phyloP scores from a whole-genome alignment of 2,113 vertebrate genomes.

The Ameiurus melas region DNA sequence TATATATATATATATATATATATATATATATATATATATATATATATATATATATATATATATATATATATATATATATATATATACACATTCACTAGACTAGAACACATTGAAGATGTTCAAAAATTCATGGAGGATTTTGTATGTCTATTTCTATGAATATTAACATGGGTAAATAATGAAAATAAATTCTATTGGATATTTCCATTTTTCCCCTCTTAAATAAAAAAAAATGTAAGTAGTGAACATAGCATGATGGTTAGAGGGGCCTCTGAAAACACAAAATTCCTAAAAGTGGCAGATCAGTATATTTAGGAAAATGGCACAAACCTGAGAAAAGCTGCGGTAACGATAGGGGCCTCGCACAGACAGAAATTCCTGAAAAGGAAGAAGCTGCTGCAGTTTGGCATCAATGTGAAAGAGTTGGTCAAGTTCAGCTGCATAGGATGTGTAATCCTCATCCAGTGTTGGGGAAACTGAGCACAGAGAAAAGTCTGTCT shows the following conservation, averaged over 20 bases:
- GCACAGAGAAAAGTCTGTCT: constrained; percentile 68
- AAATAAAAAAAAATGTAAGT: neutral
- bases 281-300: constrained; percentile 4
- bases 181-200: neutral
- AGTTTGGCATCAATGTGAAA: constrained; percentile 82
- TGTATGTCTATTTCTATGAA: neutral
- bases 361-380: constrained; percentile 55
- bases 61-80: too few relatives aligned
- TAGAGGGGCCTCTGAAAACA: constrained; percentile 30
- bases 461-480: constrained; percentile 63
- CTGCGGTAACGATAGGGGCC: constrained; percentile 57
- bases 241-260: neutral
- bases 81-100: neutral
- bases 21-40: neutral
- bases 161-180: neutral
- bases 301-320: neutral
- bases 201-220: neutral
- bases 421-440: constrained; percentile 73
- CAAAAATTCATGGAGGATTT: neutral
- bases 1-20: neutral
- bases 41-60: neutral
- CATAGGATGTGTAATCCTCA: constrained; percentile 80
- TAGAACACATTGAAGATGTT: neutral
- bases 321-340: constrained; percentile 62
- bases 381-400: constrained; percentile 65